Conservation (phyloP, 92 coral and sea anemone species). For the Phenganax marumi region DNA sequence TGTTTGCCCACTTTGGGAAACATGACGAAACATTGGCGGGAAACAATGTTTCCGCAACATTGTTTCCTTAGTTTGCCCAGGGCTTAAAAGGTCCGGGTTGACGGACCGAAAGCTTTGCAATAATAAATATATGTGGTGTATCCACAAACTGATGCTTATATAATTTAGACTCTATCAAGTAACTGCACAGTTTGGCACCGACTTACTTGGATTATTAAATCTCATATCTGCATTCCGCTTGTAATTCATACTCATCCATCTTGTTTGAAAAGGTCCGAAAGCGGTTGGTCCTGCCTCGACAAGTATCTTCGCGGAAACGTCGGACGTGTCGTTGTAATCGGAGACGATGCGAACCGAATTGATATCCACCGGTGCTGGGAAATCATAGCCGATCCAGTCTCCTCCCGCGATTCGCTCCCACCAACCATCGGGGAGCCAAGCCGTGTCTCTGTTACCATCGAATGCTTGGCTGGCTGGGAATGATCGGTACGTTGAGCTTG, state of each 20-base stretch:
- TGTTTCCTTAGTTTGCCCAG: no score
- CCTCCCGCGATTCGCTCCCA: slow-evolving; percentile 76
- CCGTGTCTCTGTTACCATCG: slow-evolving; percentile 64
- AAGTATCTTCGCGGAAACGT: slow-evolving; percentile 69
- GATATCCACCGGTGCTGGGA: slow-evolving; percentile 70
- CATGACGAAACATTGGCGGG: no score
- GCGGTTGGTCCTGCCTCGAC: slow-evolving; percentile 78
- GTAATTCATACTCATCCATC: slow-evolving; percentile 81
- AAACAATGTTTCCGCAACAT: no score
- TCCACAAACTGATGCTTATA: no score
- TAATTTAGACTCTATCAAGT: no score
- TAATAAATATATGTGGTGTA: no score
- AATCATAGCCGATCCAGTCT: slow-evolving; percentile 82
- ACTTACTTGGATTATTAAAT: slow-evolving; percentile 76
- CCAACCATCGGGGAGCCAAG: slow-evolving; percentile 98
- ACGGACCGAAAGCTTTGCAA: no score
- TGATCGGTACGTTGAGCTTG: slow-evolving; percentile 83
- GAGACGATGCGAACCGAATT: slow-evolving; percentile 72
- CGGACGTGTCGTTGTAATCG: slow-evolving; percentile 72
- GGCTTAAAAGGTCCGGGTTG: no score
- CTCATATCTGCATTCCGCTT: slow-evolving; percentile 60
- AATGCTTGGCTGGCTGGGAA: slow-evolving; percentile 80
- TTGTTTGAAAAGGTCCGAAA: slow-evolving; percentile 68
- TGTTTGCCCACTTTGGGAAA: no score
- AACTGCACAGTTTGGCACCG: not conserved